Base-by-base conservation (phyloP, 2,888 invertebrate genomes). In the Drosophila gaucha region DNA sequence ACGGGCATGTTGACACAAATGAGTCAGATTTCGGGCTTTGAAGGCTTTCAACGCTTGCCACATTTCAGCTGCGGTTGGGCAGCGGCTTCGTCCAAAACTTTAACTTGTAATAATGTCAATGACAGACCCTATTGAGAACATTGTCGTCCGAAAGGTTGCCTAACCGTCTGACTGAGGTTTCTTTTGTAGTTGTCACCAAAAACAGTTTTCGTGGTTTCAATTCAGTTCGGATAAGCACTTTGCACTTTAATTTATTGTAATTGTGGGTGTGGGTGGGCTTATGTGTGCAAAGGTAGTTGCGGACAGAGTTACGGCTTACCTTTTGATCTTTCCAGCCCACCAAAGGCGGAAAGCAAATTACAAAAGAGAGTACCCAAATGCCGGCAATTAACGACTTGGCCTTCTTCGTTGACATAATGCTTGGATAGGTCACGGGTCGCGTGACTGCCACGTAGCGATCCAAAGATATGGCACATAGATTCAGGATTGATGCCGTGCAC, bases 391-490 rank as follows among this genome's bases (percentile, higher is more conserved):
- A 93, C 52, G 96, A 93, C 91, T 97, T 97, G 14, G 97, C 98
- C 67, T 96, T 93, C 85, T 94, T 95, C 79, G 95, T 94, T 85
- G 96, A 96, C 96, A 97, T 96, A 88, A 96, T 96, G 93, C 95
- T 96, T 22, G 98, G 98, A 93, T 99, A 99, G 91, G 96, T 96
- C 88, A 99, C 97, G 0, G 99, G 99, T 55, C 98, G 94, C 36
- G 98, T 98, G 67, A 99, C 98, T 22, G 99, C 99, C 85, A 99
- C 96, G 93, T 99, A 99, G 92, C 99, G 94, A 93, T 97, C 97
- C 90, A 99, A 93, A 14, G 97, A 97, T 90, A 99, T 99, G 85
- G 97, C 98, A 91, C 98, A 98, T 56, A 99, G 94, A 92, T 99
- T 99, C 80, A 99, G 93, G 88, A 99, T 99, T 83, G 98, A 98